These are phyloP conservation scores for Carlito syrichta DNA, from an alignment of 2,113 vertebrate genomes.

Conservation along the genomic window DNA sequence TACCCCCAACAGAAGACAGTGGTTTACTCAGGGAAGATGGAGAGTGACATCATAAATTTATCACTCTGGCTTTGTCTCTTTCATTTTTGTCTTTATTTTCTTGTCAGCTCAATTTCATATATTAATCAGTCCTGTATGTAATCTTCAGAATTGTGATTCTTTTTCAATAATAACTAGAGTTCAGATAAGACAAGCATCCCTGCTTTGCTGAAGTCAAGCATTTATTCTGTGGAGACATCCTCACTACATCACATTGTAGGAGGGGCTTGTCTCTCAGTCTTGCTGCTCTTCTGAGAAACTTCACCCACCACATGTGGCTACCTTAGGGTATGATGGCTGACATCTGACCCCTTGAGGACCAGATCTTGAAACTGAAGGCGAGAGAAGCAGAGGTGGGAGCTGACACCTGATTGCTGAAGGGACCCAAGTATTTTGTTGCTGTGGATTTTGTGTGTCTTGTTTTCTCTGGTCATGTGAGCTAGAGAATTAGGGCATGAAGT, in stretches of 20 bases:
- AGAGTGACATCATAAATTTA: no score
- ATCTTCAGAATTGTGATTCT: background rate
- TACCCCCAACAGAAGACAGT: background rate
- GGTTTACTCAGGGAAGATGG: background rate
- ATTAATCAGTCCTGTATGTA: rapidly evolving
- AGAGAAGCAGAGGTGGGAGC: background rate
- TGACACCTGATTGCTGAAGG: background rate
- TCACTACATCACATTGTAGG: background rate
- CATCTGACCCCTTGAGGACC: background rate
- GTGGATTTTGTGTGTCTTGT: background rate
- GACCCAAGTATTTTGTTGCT: background rate
- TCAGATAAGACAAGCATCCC: no score
- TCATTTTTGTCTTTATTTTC: background rate
- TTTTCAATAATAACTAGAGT: background rate
- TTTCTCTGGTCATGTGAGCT: background rate
- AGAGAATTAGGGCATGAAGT: background rate
- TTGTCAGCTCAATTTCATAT: rapidly evolving
- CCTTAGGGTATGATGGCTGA: rapidly evolving
- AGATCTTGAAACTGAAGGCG: background rate
- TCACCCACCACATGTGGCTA: rapidly evolving
- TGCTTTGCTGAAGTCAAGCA: no score
- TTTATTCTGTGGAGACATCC: background rate
- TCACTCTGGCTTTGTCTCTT: background rate
- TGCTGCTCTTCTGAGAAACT: background rate
- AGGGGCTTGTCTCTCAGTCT: background rate